Evolutionary conservation across 2,888 invertebrate genomes (phyloP).

Genomic region (Mycalesis mineus): DNA sequence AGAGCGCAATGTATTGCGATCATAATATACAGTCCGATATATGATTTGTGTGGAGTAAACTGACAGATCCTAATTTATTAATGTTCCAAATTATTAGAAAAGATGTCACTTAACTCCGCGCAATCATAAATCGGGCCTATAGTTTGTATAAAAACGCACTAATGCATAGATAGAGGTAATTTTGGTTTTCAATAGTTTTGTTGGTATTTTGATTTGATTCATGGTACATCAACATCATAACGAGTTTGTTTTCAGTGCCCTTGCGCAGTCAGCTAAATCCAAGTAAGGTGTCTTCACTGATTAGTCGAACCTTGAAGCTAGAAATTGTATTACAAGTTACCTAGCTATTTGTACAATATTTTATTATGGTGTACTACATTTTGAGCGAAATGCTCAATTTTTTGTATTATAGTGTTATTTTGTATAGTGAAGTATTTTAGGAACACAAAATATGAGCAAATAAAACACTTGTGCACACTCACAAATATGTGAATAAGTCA

Average conservation of each 20-base stretch:
- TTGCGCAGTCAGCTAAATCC: neutral
- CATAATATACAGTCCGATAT: neutral
- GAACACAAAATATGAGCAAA: too few relatives aligned
- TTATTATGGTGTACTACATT: neutral
- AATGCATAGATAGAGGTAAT: conserved; percentile 17
- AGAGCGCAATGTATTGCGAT: conserved; percentile 37
- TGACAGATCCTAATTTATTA: neutral
- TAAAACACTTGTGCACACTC: too few relatives aligned
- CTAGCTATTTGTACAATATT: neutral
- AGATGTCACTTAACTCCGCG: neutral
- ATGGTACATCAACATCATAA: conserved; percentile 23
- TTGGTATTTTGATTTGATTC: conserved; percentile 27
- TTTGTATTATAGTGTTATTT: neutral
- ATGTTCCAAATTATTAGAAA: neutral
- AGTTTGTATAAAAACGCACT: conserved; percentile 17
- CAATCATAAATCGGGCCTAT: neutral
- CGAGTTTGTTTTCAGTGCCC: conserved; percentile 17
- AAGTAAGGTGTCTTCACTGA: conserved; percentile 9
- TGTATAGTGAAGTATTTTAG: too few relatives aligned
- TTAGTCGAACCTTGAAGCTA: neutral
- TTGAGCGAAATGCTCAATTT: neutral
- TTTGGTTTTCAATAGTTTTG: conserved; percentile 31
- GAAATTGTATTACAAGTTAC: too few relatives aligned
- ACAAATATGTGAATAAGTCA: too few relatives aligned
- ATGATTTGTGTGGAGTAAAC: neutral